phyloP scores from a whole-genome alignment of 2,888 invertebrate species.

The Abrostola tripartita region DNA sequence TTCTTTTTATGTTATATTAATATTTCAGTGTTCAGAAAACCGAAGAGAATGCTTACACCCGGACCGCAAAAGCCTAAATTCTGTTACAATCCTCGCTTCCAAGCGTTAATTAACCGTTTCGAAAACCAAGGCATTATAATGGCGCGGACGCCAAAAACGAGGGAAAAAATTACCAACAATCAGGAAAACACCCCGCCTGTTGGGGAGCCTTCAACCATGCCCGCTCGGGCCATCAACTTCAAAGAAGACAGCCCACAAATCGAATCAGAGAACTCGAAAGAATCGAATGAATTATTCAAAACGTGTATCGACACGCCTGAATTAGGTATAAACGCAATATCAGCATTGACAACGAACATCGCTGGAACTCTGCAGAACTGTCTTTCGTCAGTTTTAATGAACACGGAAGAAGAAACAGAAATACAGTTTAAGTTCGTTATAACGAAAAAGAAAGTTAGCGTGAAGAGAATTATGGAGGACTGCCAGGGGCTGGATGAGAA shows the following conservation, averaged over 20 bases:
- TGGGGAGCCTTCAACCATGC: conserved; percentile 71
- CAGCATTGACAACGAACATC: conserved; percentile 77
- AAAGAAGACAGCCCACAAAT: conserved; percentile 81
- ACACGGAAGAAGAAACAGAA: conserved; percentile 81
- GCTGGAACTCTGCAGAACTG: conserved; percentile 81
- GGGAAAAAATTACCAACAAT: conserved; percentile 59
- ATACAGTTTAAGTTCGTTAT: conserved; percentile 85
- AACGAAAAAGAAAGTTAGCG: conserved; percentile 79
- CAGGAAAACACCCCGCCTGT: conserved; percentile 78
- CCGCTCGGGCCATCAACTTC: conserved; percentile 83
- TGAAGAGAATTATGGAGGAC: conserved; percentile 71
- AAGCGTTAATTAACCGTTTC: conserved; percentile 83
- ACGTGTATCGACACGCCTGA: conserved; percentile 76
- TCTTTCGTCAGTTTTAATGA: conserved; percentile 73
- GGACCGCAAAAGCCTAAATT: conserved; percentile 79
- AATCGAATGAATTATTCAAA: conserved; percentile 79
- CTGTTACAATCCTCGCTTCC: conserved; percentile 79
- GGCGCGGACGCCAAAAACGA: conserved; percentile 74
- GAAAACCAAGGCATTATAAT: conserved; percentile 74
- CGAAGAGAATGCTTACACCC: conserved; percentile 83
- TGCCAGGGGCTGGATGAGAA: conserved; percentile 61
- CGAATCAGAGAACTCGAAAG: conserved; percentile 72
- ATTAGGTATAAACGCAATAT: conserved; percentile 68
- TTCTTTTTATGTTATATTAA: conserved; percentile 3
- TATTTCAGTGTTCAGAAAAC: conserved; percentile 81